phyloP scores from a whole-genome alignment of 2,113 vertebrate species.

The Sardina pilchardus region DNA sequence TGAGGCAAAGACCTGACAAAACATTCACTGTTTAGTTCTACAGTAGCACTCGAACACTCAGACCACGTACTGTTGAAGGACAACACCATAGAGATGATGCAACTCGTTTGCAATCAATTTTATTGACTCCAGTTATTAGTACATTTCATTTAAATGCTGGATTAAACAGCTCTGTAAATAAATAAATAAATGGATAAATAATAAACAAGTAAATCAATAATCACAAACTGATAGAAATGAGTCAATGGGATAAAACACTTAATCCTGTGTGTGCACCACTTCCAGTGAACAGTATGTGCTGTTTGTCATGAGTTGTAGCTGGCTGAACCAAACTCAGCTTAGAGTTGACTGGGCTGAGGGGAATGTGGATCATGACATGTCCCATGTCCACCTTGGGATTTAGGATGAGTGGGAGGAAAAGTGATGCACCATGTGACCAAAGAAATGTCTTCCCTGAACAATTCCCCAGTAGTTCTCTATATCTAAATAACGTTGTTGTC shows the following conservation, averaged over 20 bases:
- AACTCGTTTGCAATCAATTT: conserved; percentile 65
- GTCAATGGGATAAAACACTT: conserved; percentile 57
- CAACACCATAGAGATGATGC: conserved; percentile 58
- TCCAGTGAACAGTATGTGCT: neutral
- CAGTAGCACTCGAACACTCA: neutral
- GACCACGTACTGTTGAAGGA: neutral
- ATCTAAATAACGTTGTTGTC: neutral
- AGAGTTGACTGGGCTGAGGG: neutral
- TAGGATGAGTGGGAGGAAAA: neutral
- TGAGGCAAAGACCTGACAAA: neutral
- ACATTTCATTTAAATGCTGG: conserved; percentile 65
- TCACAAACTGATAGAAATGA: conserved; percentile 41
- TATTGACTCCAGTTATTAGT: conserved; percentile 77
- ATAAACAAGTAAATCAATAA: conserved; percentile 25
- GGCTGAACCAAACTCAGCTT: neutral
- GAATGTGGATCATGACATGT: neutral
- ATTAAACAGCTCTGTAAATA: conserved; percentile 13
- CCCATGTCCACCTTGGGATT: neutral
- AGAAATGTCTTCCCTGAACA: neutral
- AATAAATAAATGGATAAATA: conserved; percentile 34
- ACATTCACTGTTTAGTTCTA: too few relatives aligned
- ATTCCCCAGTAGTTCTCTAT: neutral
- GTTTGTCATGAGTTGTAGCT: neutral
- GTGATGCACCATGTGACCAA: neutral
- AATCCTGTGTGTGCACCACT: conserved; percentile 27